phyloP scores from a whole-genome alignment of 2,113 vertebrate genomes.

The Vireo altiloquus region DNA sequence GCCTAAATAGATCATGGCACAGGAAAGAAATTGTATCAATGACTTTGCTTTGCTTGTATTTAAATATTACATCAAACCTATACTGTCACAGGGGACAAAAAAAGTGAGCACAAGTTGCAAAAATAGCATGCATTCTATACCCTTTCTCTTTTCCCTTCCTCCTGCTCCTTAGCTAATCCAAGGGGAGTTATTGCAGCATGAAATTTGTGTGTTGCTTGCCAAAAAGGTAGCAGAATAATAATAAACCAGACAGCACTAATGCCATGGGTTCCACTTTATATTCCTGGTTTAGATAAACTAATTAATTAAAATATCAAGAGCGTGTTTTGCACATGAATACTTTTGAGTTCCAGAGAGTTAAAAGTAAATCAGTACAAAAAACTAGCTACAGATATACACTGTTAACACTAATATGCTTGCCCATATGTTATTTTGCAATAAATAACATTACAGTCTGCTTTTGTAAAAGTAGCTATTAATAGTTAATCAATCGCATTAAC shows the following conservation, averaged over 20 bases:
- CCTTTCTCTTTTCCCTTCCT: background rate
- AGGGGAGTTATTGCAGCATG: background rate
- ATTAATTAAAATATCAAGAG: background rate
- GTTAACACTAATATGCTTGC: background rate
- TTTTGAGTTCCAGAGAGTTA: background rate
- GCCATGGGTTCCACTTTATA: background rate
- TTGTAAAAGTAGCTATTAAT: background rate
- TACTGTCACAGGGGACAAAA: slow-evolving; percentile 1
- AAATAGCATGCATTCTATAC: background rate
- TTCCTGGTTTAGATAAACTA: background rate
- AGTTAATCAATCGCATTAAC: background rate
- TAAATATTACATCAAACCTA: slow-evolving; percentile 53
- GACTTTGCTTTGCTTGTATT: slow-evolving; percentile 28
- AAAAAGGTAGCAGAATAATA: background rate
- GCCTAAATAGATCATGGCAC: slow-evolving; percentile 42
- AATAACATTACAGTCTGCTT: background rate
- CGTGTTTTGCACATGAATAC: background rate
- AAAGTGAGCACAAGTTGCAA: background rate
- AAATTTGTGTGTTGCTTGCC: background rate
- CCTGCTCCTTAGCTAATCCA: background rate
- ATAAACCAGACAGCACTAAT: background rate
- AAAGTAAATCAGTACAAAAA: background rate
- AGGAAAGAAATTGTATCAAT: slow-evolving; percentile 34
- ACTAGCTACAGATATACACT: background rate
- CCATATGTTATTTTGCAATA: background rate